Conservation (phyloP, 92 coral and sea anemone species). For the Zoanthus sociatus region DNA sequence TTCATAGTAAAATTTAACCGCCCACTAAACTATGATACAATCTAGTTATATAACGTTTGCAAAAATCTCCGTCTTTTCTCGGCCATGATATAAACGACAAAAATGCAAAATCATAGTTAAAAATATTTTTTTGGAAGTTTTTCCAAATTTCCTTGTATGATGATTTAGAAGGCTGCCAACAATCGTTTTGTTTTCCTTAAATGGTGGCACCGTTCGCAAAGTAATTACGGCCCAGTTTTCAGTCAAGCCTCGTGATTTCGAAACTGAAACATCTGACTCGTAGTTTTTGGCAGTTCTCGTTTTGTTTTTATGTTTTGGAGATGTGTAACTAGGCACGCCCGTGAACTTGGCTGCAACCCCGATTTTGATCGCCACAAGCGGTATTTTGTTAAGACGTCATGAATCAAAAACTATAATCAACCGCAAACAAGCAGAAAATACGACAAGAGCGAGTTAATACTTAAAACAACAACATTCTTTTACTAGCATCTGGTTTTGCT, state of each 20-base stretch:
- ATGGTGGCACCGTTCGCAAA: not conserved
- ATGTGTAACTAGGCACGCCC: slow-evolving; percentile 10
- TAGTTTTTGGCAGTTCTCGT: not conserved
- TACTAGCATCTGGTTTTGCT: not conserved
- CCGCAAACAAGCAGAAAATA: not conserved
- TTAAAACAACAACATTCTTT: not conserved
- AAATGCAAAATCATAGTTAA: not conserved
- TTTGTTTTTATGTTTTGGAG: slow-evolving; percentile 6
- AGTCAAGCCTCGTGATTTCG: slow-evolving; percentile 4
- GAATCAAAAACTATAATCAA: not conserved
- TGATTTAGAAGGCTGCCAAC: slow-evolving; percentile 1
- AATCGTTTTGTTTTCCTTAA: not conserved
- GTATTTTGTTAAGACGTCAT: not conserved
- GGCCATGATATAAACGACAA: no score
- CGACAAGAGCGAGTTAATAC: not conserved
- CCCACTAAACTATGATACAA: no score
- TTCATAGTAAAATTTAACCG: no score
- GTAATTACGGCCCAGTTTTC: not conserved
- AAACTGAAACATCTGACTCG: slow-evolving; percentile 19
- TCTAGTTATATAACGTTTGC: no score
- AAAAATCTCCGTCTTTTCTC: no score
- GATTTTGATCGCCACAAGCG: not conserved
- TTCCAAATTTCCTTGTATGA: not conserved
- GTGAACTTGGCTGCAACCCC: slow-evolving; percentile 3
- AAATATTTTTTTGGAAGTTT: not conserved